Evolutionary conservation across 2,113 vertebrate species (phyloP).

Genomic region (Macquaria australasica): DNA sequence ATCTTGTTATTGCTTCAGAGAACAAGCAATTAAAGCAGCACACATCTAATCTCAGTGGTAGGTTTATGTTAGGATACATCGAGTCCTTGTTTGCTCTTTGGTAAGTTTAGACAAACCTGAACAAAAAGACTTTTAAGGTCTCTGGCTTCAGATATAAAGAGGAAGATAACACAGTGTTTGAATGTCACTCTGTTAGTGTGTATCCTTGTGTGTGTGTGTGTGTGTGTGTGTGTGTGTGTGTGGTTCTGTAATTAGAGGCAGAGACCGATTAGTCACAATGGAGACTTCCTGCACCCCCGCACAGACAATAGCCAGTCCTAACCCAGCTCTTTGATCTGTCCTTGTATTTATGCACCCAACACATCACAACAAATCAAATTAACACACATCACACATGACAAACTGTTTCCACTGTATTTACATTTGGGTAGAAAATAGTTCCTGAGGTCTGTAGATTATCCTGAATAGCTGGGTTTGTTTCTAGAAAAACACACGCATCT

Average conservation of each 20-base stretch:
- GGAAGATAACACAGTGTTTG: background rate
- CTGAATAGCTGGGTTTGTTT: background rate
- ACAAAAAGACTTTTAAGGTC: background rate
- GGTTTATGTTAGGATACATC: background rate
- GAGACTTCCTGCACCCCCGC: conserved; percentile 71
- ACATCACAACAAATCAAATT: conserved; percentile 22
- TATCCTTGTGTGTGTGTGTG: conserved; percentile 6
- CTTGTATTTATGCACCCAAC: conserved; percentile 28
- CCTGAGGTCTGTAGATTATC: background rate
- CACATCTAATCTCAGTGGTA: conserved; percentile 1
- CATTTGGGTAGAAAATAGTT: conserved; percentile 10
- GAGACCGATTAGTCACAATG: conserved; percentile 61
- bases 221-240: conserved; percentile 25
- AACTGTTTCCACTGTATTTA: conserved; percentile 18
- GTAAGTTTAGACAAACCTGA: conserved; percentile 8
- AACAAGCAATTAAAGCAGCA: conserved; percentile 43
- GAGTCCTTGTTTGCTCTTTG: background rate
- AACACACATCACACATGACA: conserved; percentile 25
- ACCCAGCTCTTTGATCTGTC: conserved; percentile 66
- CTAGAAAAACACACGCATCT: background rate
- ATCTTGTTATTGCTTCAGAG: conserved; percentile 53
- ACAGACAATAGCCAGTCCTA: conserved; percentile 64
- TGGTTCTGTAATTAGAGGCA: conserved; percentile 64
- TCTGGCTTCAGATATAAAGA: conserved; percentile 1
- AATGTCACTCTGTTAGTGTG: conserved; percentile 1